Percentiles rank a stretch among this genome's conserved stretches.
phyloP scores from a whole-genome alignment of 2,797 vertebrate genomes.

The Otolemur crassicaudatus region DNA sequence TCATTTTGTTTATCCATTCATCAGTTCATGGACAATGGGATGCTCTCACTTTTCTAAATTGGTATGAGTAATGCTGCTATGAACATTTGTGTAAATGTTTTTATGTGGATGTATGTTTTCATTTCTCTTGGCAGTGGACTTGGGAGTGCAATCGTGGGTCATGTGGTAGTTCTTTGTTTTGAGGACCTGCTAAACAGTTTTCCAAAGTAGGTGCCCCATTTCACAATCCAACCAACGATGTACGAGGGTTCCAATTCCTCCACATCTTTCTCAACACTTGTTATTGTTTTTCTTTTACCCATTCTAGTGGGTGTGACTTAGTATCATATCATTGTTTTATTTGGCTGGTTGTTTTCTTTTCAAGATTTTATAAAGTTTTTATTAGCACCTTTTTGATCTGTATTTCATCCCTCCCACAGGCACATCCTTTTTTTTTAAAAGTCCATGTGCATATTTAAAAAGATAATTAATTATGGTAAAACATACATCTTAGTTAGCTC shows the following conservation, averaged over 20 bases:
- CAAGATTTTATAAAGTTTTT: background rate
- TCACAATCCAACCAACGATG: background rate
- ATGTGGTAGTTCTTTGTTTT: background rate
- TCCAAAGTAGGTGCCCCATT: background rate
- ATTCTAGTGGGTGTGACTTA: background rate
- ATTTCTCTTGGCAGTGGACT: background rate
- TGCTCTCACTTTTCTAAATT: background rate
- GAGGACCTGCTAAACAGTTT: background rate
- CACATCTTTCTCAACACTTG: background rate
- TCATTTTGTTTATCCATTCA: background rate
- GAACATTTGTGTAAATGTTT: background rate
- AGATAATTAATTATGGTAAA: constrained; percentile 4
- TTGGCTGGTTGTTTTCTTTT: background rate
- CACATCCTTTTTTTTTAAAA: background rate
- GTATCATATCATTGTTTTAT: background rate
- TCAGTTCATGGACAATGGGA: background rate
- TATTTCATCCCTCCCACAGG: background rate
- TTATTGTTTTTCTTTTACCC: background rate
- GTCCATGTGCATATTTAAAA: background rate
- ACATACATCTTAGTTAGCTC: background rate
- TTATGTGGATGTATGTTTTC: background rate
- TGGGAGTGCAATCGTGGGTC: background rate
- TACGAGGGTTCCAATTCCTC: background rate
- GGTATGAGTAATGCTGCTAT: background rate
- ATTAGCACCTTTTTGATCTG: background rate